Evolutionary conservation across 2,888 invertebrate genomes (phyloP), one percentile per base, ranked within the genome.

Genomic region (Chrysina gloriosa): DNA sequence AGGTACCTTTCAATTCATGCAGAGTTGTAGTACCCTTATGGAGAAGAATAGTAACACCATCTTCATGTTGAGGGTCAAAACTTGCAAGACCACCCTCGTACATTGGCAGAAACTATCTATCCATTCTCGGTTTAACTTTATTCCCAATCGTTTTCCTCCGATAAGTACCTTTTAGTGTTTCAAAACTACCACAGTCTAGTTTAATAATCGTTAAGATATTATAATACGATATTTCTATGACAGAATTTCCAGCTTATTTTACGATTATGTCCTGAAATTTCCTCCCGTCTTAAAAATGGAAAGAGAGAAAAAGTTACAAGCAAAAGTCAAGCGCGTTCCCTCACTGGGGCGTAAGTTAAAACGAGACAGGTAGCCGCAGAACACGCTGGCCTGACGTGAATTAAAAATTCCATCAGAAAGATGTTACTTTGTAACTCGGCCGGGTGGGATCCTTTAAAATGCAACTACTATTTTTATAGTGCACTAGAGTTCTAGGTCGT

Each of bases 361-460:
- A 42, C 27, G 58, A 42, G 27, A 21, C 16, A 9, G 11, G 58
- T 14, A 31, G 16, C 19, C 16, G 27, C 14, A 9, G 29, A 27
- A 11, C 27, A 9, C 42, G 16, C 9, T 16, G 14, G 11, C 42
- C 45, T 9, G 19, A n/a, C 39, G 58, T 27, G 58, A 61, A 61
- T 61, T 61, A 61, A 61, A 61, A 61, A 61, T 61, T 61, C 58
- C 42, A 61, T 61, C 58, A 61, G 42, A 61, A 42, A 42, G 42
- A 61, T 27, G 42, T 42, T 61, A 61, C 58, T 61, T 61, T 61
- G 58, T 61, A 61, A 61, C 58, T 61, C 42, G 42, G 19, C 45
- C 42, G 42, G 25, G 58, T 61, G 58, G 58, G 58, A 61, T 61
- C 42, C 58, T 61, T 45, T 61, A 61, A 61, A 61, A 61, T 61